These are phyloP conservation scores for Lasioglossum marginatum DNA, from an alignment of 2,888 invertebrate species.

Conservation along the genomic window DNA sequence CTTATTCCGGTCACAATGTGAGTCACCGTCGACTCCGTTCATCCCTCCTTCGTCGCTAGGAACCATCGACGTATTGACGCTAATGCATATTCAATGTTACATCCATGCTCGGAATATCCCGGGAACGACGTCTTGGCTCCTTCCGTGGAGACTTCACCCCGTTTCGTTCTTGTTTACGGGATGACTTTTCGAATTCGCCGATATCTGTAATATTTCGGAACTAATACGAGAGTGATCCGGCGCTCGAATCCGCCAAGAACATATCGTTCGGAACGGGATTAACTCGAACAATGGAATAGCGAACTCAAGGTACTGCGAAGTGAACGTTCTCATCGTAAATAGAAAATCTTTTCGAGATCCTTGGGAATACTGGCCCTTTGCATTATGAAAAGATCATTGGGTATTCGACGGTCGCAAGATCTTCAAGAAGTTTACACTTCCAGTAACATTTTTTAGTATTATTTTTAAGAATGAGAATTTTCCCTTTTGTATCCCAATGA, in stretches of 20 bases:
- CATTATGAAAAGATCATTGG: neutral
- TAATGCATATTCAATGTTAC: conserved; percentile 82
- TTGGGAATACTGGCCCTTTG: neutral
- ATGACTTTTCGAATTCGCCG: conserved; percentile 46
- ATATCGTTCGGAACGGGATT: neutral
- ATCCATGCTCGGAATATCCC: conserved; percentile 70
- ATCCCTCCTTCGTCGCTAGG: conserved; percentile 67
- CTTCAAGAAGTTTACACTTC: neutral
- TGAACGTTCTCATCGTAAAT: neutral
- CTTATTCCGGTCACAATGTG: conserved; percentile 78
- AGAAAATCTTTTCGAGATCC: neutral
- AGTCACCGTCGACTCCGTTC: conserved; percentile 72
- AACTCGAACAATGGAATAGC: neutral
- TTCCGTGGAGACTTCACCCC: conserved; percentile 8
- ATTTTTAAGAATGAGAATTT: no score
- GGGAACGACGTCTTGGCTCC: conserved; percentile 39
- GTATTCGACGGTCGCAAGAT: neutral
- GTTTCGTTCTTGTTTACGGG: conserved; percentile 50
- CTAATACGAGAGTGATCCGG: neutral
- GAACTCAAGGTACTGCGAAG: neutral
- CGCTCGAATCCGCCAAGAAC: neutral
- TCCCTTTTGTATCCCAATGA: neutral
- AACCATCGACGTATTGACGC: conserved; percentile 75
- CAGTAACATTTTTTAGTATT: neutral
- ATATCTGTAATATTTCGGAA: conserved; percentile 1